Evolutionary conservation across 2,888 invertebrate genomes (phyloP).

Genomic region (Phorcus lineatus): DNA sequence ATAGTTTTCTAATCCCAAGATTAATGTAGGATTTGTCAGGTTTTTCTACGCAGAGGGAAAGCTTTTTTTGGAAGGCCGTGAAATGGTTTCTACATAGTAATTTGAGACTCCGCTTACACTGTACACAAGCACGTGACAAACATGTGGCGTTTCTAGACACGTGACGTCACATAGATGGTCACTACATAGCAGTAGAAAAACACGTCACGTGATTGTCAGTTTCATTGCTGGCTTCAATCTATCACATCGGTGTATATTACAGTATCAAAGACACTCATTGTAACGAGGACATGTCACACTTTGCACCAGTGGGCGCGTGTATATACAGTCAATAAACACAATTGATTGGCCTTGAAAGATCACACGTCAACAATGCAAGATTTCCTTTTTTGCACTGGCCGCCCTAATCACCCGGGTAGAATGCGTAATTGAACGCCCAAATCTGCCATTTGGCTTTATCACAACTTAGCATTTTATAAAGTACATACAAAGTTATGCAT

Average conservation of each 20-base stretch:
- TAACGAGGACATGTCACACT: not conserved
- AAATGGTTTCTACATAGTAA: no score
- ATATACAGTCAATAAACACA: not conserved
- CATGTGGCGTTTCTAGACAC: not conserved
- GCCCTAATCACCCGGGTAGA: not conserved
- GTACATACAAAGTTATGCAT: not conserved
- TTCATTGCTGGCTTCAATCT: not conserved
- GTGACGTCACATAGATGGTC: not conserved
- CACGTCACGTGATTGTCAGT: constrained; percentile 10
- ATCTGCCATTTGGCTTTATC: not conserved
- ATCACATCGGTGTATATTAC: not conserved
- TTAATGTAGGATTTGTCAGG: no score
- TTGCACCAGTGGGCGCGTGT: not conserved
- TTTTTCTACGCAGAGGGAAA: no score
- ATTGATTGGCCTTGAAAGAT: not conserved
- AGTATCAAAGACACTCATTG: not conserved
- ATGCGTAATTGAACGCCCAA: constrained; percentile 2
- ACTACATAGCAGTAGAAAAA: not conserved
- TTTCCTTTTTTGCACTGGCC: not conserved
- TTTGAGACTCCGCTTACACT: no score
- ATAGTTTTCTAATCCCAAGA: no score
- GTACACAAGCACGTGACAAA: not conserved
- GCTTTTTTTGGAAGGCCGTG: no score
- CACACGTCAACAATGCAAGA: not conserved
- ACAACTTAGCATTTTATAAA: not conserved